Conservation (phyloP, 1,140 invertebrate genomes). For the Marisa cornuarietis region DNA sequence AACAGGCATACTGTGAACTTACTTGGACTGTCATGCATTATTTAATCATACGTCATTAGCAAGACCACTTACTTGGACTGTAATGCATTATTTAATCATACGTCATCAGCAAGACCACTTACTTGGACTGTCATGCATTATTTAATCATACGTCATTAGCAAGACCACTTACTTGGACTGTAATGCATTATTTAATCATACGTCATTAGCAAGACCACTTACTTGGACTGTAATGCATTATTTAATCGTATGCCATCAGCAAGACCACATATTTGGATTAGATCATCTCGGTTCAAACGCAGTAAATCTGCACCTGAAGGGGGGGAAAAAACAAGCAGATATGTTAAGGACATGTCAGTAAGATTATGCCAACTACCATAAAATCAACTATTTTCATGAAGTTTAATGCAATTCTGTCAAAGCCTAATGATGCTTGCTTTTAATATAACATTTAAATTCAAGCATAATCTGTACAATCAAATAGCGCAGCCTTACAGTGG, state of each 20-base stretch:
- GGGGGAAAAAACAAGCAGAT: neutral
- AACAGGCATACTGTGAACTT: too few relatives aligned
- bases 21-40: constrained; percentile 79
- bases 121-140: constrained; percentile 79
- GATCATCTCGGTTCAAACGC: constrained; percentile 84
- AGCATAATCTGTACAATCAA: too few relatives aligned
- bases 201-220: constrained; percentile 66
- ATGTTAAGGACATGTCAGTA: neutral
- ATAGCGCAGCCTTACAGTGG: too few relatives aligned
- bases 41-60: too few relatives aligned
- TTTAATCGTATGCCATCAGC: constrained; percentile 74
- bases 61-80: constrained; percentile 69
- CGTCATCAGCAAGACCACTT: too few relatives aligned
- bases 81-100: constrained; percentile 90
- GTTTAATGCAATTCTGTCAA: too few relatives aligned
- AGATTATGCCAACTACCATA: too few relatives aligned
- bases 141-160: constrained; percentile 63
- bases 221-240: constrained; percentile 79
- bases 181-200: constrained; percentile 72
- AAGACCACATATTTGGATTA: constrained; percentile 92
- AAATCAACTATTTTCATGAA: too few relatives aligned
- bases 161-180: constrained; percentile 65
- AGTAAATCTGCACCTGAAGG: constrained; percentile 80
- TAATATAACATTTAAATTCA: too few relatives aligned
- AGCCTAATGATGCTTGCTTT: too few relatives aligned